Evolutionary conservation across 2,888 invertebrate species (phyloP), one percentile per base, ranked within the genome.

Genomic region (Nymphalis polychloros): DNA sequence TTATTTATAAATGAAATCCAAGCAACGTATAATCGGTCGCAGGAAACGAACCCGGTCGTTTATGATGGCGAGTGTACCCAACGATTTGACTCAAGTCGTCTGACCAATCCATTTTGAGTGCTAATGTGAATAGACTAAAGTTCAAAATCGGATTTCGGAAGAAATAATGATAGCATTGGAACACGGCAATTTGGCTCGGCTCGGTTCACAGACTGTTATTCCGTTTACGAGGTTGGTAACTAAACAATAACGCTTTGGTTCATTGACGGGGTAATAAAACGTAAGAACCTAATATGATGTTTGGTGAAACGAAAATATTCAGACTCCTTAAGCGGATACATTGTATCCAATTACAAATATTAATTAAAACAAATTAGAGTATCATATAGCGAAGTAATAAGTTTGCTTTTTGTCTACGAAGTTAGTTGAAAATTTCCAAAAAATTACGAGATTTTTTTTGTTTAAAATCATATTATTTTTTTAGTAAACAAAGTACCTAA

Each of bases 141-240:
- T 69, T 55, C 48, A 64, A 48, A 60, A 23, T 61, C n/a, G 27
- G 2, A 0, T 0, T 10, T 16, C 5, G 16, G 1, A 49, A 49
- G 49, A 48, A 59, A 50, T 61, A 70, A 64, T 66, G 63, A 55
- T 66, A 63, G 65, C 68, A 19, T 19, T 62, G 20, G 64, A 72
- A 70, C 67, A 71, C 59, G 67, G 65, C 72, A 69, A 73, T 73
- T 73, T 72, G 72, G 72, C 72, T 68, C 71, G 52, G 59, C 64
- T 72, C 59, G 59, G 67, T 69, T 73, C 67, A 27, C 71, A 67
- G 67, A 67, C 67, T 69, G 71, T 72, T 71, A 70, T 72, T 70
- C 53, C 72, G 61, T 73, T 73, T 72, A 73, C 71, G 73, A 72
- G 69, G 69, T 60, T 68, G 63, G 69, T 66, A 74, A 71, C 73